phyloP scores from a whole-genome alignment of 2,797 vertebrate species.

The Aphelocoma californica region DNA sequence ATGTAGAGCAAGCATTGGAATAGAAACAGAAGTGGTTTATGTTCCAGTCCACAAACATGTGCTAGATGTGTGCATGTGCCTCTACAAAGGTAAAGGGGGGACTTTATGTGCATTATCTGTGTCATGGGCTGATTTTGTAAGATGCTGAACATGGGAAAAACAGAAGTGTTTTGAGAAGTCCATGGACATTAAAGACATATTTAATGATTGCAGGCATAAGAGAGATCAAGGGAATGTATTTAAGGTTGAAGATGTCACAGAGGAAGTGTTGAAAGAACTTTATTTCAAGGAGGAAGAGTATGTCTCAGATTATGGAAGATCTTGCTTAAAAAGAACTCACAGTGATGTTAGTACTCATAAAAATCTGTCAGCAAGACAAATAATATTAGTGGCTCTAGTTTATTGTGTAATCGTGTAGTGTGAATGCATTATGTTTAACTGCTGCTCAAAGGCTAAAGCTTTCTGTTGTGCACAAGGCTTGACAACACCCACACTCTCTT shows the following conservation, averaged over 20 bases:
- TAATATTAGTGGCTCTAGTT: neutral
- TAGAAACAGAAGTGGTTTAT: neutral
- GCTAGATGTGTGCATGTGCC: neutral
- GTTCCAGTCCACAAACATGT: neutral
- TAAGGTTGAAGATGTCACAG: neutral
- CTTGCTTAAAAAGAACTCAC: neutral
- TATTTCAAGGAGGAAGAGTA: neutral
- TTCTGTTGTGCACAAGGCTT: neutral
- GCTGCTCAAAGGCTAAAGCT: neutral
- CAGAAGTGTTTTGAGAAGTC: neutral
- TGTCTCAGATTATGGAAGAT: neutral
- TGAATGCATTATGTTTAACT: neutral
- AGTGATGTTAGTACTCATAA: neutral
- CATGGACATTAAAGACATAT: neutral
- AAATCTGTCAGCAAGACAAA: neutral
- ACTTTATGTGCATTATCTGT: neutral
- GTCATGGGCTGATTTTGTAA: neutral
- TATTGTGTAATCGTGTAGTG: neutral
- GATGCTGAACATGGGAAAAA: fast-evolving
- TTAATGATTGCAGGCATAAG: neutral
- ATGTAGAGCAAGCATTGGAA: neutral
- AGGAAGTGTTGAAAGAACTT: neutral
- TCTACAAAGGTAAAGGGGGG: neutral
- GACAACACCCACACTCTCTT: neutral
- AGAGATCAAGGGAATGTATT: neutral